phyloP scores from a whole-genome alignment of 2,113 vertebrate genomes.

The Chelonoidis abingdonii region DNA sequence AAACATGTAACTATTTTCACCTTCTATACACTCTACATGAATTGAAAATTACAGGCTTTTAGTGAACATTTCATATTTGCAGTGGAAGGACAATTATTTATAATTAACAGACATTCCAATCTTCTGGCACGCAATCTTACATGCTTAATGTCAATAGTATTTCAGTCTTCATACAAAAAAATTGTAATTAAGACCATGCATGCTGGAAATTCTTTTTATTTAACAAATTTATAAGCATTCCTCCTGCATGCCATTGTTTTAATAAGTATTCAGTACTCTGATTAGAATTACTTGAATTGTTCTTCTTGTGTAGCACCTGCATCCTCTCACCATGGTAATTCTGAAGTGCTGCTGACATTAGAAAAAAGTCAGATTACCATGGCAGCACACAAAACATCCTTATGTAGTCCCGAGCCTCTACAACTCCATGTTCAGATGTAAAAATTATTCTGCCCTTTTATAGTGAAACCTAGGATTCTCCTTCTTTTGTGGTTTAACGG shows the following conservation, averaged over 20 bases:
- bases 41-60: slow-evolving; percentile 17
- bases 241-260: not conserved
- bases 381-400: not conserved
- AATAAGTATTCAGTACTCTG: not conserved
- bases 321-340: not conserved
- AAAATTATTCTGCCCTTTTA: not conserved
- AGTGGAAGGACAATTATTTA: slow-evolving; percentile 18
- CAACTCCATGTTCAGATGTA: not conserved
- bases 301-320: not conserved
- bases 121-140: slow-evolving; percentile 12
- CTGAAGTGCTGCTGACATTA: not conserved
- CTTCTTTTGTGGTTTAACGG: not conserved
- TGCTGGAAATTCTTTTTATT: not conserved
- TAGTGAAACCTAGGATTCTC: not conserved
- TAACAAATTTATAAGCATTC: not conserved
- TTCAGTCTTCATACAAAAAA: slow-evolving; percentile 16
- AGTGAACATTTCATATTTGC: slow-evolving; percentile 29
- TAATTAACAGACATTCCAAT: slow-evolving; percentile 13
- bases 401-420: not conserved
- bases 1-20: not conserved
- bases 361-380: not conserved
- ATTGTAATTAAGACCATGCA: slow-evolving; percentile 6
- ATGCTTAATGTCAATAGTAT: slow-evolving; percentile 37
- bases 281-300: slow-evolving; percentile 17
- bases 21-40: not conserved